A percentile compares a stretch with the other conserved stretches of the same genome.
phyloP scores from a whole-genome alignment of 2,888 invertebrate species.

The Hypolimnas misippus region DNA sequence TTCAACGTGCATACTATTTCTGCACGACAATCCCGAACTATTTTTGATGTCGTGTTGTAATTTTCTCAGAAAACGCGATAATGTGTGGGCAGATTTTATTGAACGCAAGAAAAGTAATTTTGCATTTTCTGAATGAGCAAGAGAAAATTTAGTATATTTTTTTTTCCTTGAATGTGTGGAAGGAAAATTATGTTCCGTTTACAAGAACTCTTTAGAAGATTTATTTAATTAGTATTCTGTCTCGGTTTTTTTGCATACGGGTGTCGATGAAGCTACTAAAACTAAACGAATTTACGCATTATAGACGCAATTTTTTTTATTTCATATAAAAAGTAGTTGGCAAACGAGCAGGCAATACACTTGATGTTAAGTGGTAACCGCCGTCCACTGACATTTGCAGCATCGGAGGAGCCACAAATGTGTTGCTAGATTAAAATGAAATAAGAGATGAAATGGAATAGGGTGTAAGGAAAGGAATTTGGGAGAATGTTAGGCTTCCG shows the following conservation, averaged over 20 bases:
- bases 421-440: too few relatives aligned
- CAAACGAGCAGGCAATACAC: too few relatives aligned
- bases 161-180: neutral
- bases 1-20: conserved; percentile 35
- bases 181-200: neutral
- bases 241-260: neutral
- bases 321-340: too few relatives aligned
- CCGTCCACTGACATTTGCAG: too few relatives aligned
- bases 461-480: too few relatives aligned
- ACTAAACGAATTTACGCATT: too few relatives aligned
- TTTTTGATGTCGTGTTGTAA: conserved; percentile 22
- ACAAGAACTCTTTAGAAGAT: neutral
- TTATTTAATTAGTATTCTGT: neutral
- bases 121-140: conserved; percentile 9
- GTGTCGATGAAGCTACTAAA: too few relatives aligned
- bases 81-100: conserved; percentile 23
- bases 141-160: neutral
- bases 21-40: conserved; percentile 23
- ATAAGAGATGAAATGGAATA: too few relatives aligned
- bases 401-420: too few relatives aligned
- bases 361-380: too few relatives aligned
- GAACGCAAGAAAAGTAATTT: conserved; percentile 25
- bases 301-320: too few relatives aligned
- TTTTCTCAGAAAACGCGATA: conserved; percentile 29
- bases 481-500: too few relatives aligned